Evolutionary conservation across 1,140 invertebrate genomes (phyloP).

Genomic region (Drosophila bocki): DNA sequence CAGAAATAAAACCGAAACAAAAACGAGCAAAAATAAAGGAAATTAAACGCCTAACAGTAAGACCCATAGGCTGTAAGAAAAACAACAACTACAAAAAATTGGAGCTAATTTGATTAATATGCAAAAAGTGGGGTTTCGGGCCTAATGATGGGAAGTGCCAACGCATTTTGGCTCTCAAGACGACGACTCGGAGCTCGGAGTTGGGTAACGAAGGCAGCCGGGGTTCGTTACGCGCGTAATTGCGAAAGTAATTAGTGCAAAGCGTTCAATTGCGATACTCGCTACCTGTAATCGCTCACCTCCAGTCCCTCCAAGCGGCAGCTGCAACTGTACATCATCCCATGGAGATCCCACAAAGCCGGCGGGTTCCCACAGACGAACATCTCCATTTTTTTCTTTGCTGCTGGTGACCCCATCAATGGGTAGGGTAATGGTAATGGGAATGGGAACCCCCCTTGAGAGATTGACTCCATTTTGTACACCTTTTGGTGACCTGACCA

Average conservation of each 20-base stretch:
- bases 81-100: slow-evolving; percentile 56
- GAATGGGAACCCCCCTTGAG: background rate
- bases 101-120: slow-evolving; percentile 82
- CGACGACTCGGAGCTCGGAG: background rate
- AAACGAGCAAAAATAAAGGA: slow-evolving; percentile 22
- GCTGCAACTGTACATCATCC: slow-evolving; percentile 26
- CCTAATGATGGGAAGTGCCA: slow-evolving; percentile 79
- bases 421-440: slow-evolving; percentile 1
- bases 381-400: background rate
- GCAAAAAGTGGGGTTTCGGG: slow-evolving; percentile 32
- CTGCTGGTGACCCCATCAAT: slow-evolving; percentile 14
- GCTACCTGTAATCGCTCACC: slow-evolving; percentile 18
- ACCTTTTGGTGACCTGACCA: background rate
- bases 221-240: slow-evolving; percentile 70
- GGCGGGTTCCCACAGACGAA: slow-evolving; percentile 24
- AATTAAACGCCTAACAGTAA: slow-evolving; percentile 65
- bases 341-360: slow-evolving; percentile 2
- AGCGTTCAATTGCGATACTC: slow-evolving; percentile 61
- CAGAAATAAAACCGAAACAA: slow-evolving; percentile 30
- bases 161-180: slow-evolving; percentile 74
- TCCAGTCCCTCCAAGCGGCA: background rate
- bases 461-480: slow-evolving; percentile 11
- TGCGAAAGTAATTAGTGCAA: slow-evolving; percentile 81
- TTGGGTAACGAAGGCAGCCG: slow-evolving; percentile 32
- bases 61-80: slow-evolving; percentile 36